Percentiles rank a stretch among this genome's conserved stretches.
Evolutionary conservation across 1,140 invertebrate species (phyloP).

Genomic region (Drosophila sechellia): DNA sequence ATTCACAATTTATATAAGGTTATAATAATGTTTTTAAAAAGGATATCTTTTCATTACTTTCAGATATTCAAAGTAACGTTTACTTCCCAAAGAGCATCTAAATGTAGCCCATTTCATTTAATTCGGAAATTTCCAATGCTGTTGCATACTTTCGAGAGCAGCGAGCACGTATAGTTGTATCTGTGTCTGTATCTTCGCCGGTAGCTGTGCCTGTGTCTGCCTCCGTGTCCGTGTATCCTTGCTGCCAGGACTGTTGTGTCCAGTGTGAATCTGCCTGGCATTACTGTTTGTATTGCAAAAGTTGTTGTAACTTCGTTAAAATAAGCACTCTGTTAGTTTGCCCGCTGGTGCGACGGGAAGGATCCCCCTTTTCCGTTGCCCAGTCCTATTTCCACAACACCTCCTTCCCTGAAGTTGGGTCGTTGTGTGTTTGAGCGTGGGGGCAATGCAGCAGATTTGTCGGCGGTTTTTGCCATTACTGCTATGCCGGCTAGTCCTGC

Average conservation of each 20-base stretch:
- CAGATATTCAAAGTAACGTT: neutral
- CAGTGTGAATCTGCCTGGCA: slow-evolving; percentile 80
- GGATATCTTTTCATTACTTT: neutral
- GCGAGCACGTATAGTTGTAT: slow-evolving; percentile 16
- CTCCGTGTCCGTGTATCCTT: slow-evolving; percentile 26
- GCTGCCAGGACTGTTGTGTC: slow-evolving; percentile 60
- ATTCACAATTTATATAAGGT: too few relatives aligned
- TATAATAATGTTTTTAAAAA: too few relatives aligned
- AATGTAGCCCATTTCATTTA: slow-evolving; percentile 8
- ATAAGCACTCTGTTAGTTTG: slow-evolving; percentile 81
- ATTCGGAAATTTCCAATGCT: slow-evolving; percentile 17
- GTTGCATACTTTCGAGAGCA: slow-evolving; percentile 68
- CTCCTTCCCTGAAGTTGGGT: slow-evolving; percentile 10
- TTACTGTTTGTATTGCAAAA: slow-evolving; percentile 82
- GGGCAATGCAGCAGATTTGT: slow-evolving; percentile 78
- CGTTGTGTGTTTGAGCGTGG: slow-evolving; percentile 7
- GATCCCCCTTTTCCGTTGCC: slow-evolving; percentile 25
- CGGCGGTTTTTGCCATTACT: slow-evolving; percentile 77
- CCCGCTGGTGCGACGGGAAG: slow-evolving; percentile 67
- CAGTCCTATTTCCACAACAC: neutral
- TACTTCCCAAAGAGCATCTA: slow-evolving; percentile 30
- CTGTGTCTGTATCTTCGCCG: slow-evolving; percentile 24
- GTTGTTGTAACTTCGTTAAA: slow-evolving; percentile 82
- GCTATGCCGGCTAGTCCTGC: slow-evolving; percentile 33
- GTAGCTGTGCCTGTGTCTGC: slow-evolving; percentile 1